A percentile compares a stretch with the other conserved stretches of the same genome.
Evolutionary conservation across 2,113 vertebrate species (phyloP).

Genomic region (Columbina picui): DNA sequence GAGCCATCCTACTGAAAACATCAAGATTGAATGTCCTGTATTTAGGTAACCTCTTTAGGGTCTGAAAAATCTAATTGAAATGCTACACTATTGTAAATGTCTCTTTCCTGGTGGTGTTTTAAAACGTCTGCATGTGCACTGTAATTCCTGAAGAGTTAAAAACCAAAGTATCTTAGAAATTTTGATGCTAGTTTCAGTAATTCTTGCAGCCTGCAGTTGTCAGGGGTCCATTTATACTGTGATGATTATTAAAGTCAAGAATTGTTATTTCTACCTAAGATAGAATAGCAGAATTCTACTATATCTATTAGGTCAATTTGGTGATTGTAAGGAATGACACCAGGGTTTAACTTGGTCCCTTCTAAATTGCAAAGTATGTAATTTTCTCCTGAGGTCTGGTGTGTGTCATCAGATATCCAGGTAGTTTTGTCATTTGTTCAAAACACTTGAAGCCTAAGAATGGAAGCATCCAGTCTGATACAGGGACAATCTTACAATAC

Average conservation of each 20-base stretch:
- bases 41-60: not conserved
- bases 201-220: not conserved
- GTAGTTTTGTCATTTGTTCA: not conserved
- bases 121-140: not conserved
- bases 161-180: not conserved
- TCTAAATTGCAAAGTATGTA: not conserved
- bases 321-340: not conserved
- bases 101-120: not conserved
- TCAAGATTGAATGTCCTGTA: not conserved
- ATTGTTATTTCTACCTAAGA: not conserved
- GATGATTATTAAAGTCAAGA: not conserved
- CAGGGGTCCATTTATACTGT: not conserved
- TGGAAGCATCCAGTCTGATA: not conserved
- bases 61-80: not conserved
- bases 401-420: not conserved
- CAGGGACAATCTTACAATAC: not conserved
- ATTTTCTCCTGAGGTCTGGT: not conserved
- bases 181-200: not conserved
- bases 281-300: not conserved
- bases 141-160: not conserved
- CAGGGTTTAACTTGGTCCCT: not conserved
- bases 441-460: not conserved
- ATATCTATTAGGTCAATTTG: not conserved
- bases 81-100: not conserved
- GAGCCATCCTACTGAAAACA: not conserved